Evolutionary conservation across 1,140 invertebrate genomes (phyloP).

Genomic region (Rhyacophila brunnea): DNA sequence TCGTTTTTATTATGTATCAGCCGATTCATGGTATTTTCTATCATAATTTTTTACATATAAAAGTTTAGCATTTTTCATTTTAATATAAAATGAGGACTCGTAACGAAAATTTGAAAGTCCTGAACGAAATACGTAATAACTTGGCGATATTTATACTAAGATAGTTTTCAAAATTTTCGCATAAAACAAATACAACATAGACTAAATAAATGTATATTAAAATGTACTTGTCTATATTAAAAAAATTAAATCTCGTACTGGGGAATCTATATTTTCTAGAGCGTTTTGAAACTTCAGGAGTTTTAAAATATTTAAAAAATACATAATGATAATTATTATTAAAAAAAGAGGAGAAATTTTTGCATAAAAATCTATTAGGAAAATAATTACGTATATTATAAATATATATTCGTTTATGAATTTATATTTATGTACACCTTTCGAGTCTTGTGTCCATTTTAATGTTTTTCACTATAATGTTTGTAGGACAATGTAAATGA

Average conservation of each 20-base stretch:
- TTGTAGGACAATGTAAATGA: slow-evolving; percentile 3
- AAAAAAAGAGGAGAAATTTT: neutral
- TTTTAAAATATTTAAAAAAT: neutral
- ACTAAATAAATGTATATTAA: slow-evolving; percentile 1
- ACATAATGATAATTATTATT: neutral
- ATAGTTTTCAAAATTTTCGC: neutral
- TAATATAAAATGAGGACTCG: too few species aligned
- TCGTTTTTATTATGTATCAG: too few species aligned
- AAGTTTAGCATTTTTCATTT: too few species aligned
- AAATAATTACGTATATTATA: slow-evolving; percentile 15
- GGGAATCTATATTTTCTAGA: slow-evolving; percentile 19
- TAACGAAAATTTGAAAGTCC: neutral
- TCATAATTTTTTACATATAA: too few species aligned
- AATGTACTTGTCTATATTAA: slow-evolving; percentile 13
- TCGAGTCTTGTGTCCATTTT: slow-evolving; percentile 26
- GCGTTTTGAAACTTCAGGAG: neutral
- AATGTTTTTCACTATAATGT: slow-evolving; percentile 23
- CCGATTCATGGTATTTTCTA: too few species aligned
- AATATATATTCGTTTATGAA: slow-evolving; percentile 14
- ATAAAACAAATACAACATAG: neutral
- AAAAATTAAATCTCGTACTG: neutral
- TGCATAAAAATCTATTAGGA: slow-evolving; percentile 1
- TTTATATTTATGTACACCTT: slow-evolving; percentile 11
- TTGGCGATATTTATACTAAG: slow-evolving; percentile 5
- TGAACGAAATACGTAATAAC: slow-evolving; percentile 6